phyloP scores from a whole-genome alignment of 2,888 invertebrate species.

The Standfussiana lucernea region DNA sequence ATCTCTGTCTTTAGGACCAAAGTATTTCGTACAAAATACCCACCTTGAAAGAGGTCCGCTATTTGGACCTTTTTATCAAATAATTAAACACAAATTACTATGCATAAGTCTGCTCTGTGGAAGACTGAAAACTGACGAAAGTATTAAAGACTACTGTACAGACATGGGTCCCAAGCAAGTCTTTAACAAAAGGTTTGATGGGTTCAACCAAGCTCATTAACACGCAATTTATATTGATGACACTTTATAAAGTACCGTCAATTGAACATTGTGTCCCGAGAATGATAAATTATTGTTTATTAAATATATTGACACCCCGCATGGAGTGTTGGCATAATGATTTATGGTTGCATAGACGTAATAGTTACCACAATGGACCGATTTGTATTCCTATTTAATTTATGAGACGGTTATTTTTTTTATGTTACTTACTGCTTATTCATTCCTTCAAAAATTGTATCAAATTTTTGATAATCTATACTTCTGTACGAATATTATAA shows the following conservation, averaged over 20 bases:
- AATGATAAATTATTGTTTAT: slow-evolving; percentile 30
- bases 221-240: slow-evolving; percentile 35
- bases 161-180: background rate
- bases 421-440: background rate
- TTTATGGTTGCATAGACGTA: slow-evolving; percentile 12
- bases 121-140: background rate
- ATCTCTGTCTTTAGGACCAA: background rate
- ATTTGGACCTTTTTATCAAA: background rate
- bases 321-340: background rate
- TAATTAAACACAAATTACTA: background rate
- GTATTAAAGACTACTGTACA: background rate
- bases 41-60: background rate
- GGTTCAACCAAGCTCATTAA: slow-evolving; percentile 21
- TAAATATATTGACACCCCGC: slow-evolving; percentile 2
- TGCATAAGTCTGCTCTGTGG: background rate
- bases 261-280: slow-evolving; percentile 19
- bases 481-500: too few relatives aligned
- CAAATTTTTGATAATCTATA: too few relatives aligned
- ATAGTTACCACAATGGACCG: slow-evolving; percentile 15
- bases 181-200: background rate
- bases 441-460: background rate
- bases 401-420: slow-evolving; percentile 1
- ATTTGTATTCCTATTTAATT: slow-evolving; percentile 10
- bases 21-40: background rate
- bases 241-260: slow-evolving; percentile 10